Evolutionary conservation across 2,888 invertebrate genomes (phyloP), one percentile per base, ranked within the genome.

Genomic region (Brachylomia viminalis): DNA sequence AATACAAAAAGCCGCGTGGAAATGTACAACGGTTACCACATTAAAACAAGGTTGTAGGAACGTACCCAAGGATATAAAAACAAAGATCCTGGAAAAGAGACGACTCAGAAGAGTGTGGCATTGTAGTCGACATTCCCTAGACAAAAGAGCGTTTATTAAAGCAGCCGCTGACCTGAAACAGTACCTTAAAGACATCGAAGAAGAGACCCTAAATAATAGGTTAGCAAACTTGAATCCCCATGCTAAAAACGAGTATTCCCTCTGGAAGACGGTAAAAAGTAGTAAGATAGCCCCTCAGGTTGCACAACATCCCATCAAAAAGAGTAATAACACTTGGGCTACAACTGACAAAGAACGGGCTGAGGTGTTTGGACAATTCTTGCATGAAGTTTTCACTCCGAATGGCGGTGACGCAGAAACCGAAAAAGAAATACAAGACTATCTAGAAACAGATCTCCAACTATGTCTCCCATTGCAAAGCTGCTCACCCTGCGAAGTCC

Each of bases 271-370:
- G 10, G 52, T 67, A 38, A n/a, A 27, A 54, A 38, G 5, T 27
- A 30, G 42, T 30, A 56, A 8, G 42, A 5, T 15, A 15, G 27
- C 30, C 4, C 30, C 33, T 8, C n/a, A 62, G 17, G 6, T 62
- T n/a, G 47, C 47, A 47, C 62, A 64, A 33, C 30, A n/a, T 47
- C 64, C 47, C n/a, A 45, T 69, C 30, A 69, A 69, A 59, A 45
- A 6, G 23, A 61, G 8, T 15, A n/a, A n/a, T n/a, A 69, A 69
- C 17, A 15, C 30, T 27, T 45, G 23, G 17, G 45, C n/a, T n/a
- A n/a, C n/a, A n/a, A n/a, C n/a, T n/a, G n/a, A n/a, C n/a, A n/a
- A n/a, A n/a, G n/a, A n/a, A n/a, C n/a, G n/a, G n/a, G n/a, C n/a
- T n/a, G n/a, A n/a, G n/a, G n/a, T n/a, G n/a, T n/a, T n/a, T n/a